Evolutionary conservation across 2,113 vertebrate species (phyloP), one percentile per base, ranked within the genome.

Genomic region (Indri indri): DNA sequence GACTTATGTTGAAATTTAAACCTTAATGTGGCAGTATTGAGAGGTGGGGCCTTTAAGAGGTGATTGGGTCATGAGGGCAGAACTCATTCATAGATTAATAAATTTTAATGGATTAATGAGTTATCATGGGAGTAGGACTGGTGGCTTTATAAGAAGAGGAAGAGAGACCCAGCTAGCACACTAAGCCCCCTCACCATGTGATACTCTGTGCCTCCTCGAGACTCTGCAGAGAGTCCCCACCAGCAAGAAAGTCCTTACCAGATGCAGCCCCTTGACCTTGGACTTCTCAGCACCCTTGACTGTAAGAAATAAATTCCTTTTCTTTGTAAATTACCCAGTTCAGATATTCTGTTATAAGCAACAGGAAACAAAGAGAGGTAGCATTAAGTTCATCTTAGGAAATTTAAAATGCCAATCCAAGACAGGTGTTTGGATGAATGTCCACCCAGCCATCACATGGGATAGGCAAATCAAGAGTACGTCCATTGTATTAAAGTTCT

Each of bases 401-500:
- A 73, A 90, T 76, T 66, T 81, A 59, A 97, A 97, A 96, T 88
- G 77, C 45, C 81, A 94, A 47, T 71, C 25, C 27, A 94, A 84
- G 40, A 76, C 76, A 95, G 52, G 22, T 76, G 4, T 91, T 80
- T 34, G 54, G 40, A 88, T 91, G 77, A 57, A 71, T 83, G 22
- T 71, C 12, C 57, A 84, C 59, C 66, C 13, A 88, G 57, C 65
- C 52, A 79, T 68, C 80, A 70, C 9, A 16, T 27, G 16, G n/a
- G 40, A 47, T 81, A 95, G 95, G 76, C 54, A 81, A 92, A 77
- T 74, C 40, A 94, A 74, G 71, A 97, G 10, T 14, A 88, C 45
- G 2, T 32, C 40, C 32, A 37, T 57, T 90, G 70, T n/a, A 65
- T 50, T 90, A 34, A 25, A 57, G 23, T 66, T 84, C 57, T 83